Conservation (phyloP, 2,888 invertebrate species). For the Eilema depressum region DNA sequence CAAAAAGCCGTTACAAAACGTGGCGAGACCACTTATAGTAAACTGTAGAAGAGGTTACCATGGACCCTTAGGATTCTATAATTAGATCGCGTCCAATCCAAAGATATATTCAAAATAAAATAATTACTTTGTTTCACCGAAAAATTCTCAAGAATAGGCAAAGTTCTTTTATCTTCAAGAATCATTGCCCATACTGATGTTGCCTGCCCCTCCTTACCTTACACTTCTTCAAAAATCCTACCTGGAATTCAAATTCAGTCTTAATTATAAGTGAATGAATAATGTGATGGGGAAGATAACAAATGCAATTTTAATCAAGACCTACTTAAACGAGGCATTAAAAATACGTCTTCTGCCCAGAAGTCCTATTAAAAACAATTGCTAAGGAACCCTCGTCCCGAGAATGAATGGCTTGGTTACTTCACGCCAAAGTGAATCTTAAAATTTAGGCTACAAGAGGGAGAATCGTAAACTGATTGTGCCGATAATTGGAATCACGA, state of each 20-base stretch:
- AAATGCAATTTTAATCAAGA: constrained; percentile 43
- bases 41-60: no score
- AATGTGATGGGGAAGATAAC: constrained; percentile 21
- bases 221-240: not conserved
- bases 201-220: not conserved
- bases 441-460: constrained; percentile 19
- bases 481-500: constrained; percentile 38
- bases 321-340: constrained; percentile 33
- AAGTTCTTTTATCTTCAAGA: no score
- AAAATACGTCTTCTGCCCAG: constrained; percentile 48
- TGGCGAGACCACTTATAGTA: no score
- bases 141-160: no score
- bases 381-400: constrained; percentile 46
- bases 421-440: constrained; percentile 24
- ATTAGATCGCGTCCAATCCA: no score
- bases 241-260: not conserved
- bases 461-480: constrained; percentile 32
- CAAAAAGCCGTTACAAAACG: no score
- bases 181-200: not conserved
- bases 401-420: constrained; percentile 34
- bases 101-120: no score
- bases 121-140: no score
- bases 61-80: no score
- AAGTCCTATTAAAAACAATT: constrained; percentile 59
- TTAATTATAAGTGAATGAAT: constrained; percentile 13